Conservation (phyloP, 2,888 invertebrate species). For the Gibbula magus region DNA sequence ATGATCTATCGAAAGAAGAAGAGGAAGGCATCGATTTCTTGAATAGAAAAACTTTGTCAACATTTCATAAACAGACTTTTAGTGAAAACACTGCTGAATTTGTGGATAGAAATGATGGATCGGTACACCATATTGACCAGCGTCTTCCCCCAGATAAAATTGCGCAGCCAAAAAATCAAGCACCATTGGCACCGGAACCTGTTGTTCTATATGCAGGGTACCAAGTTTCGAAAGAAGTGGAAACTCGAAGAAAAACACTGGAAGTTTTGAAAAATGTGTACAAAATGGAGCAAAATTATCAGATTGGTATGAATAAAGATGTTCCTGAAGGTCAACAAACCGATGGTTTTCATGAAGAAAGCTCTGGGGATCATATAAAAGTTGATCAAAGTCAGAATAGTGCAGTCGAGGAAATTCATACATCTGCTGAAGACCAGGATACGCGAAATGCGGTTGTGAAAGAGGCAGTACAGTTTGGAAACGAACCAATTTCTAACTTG, state of each 20-base stretch:
- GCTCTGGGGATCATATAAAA: background rate
- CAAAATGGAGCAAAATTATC: constrained; percentile 30
- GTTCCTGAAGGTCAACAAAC: background rate
- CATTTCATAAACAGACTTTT: background rate
- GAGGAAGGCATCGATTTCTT: constrained; percentile 3
- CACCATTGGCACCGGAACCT: constrained; percentile 30
- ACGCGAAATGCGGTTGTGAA: no score
- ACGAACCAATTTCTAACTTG: background rate
- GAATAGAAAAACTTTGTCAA: background rate
- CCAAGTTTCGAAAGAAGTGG: constrained; percentile 25
- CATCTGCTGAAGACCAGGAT: background rate
- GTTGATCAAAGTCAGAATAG: background rate
- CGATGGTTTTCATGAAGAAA: background rate
- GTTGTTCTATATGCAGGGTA: constrained; percentile 31
- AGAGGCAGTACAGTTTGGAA: background rate
- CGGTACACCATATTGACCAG: background rate
- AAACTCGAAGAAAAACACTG: constrained; percentile 18
- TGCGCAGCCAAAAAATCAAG: background rate
- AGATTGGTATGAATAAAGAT: background rate
- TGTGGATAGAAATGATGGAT: background rate
- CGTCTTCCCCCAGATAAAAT: background rate
- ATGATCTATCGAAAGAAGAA: background rate
- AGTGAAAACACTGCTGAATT: background rate
- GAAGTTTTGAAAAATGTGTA: constrained; percentile 29
- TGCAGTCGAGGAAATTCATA: no score